Conservation (phyloP, 2,797 vertebrate species). For the Aselliscus stoliczkanus region DNA sequence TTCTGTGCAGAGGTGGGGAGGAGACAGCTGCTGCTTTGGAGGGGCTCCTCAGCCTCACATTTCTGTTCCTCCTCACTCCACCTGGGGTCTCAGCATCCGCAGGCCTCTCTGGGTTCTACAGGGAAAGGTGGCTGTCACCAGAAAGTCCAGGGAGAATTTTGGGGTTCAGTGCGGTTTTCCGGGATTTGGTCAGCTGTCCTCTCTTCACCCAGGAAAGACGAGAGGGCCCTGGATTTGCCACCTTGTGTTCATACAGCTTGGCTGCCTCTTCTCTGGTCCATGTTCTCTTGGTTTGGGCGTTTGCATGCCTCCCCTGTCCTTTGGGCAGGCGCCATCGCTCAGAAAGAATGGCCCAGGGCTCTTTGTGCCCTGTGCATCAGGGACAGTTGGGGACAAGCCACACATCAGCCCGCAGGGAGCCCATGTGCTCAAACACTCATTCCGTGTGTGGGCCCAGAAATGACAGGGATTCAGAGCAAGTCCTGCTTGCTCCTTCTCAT, state of each 20-base stretch:
- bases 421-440: neutral
- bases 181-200: neutral
- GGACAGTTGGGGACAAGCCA: neutral
- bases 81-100: neutral
- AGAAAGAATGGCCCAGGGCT: rapidly evolving
- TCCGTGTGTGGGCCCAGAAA: neutral
- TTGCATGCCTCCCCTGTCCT: neutral
- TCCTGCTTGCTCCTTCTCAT: neutral
- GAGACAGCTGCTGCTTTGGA: neutral
- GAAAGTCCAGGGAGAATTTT: neutral
- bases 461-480: neutral
- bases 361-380: neutral
- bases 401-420: neutral
- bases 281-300: neutral
- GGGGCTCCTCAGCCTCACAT: neutral
- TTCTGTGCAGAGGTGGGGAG: neutral
- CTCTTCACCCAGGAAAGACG: neutral
- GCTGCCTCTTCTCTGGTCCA: neutral
- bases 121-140: neutral
- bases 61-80: neutral
- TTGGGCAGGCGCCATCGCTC: neutral
- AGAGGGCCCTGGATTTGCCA: neutral
- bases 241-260: neutral
- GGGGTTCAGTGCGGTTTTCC: neutral
- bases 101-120: neutral